phyloP scores from a whole-genome alignment of 2,888 invertebrate species.

The Plutella xylostella region DNA sequence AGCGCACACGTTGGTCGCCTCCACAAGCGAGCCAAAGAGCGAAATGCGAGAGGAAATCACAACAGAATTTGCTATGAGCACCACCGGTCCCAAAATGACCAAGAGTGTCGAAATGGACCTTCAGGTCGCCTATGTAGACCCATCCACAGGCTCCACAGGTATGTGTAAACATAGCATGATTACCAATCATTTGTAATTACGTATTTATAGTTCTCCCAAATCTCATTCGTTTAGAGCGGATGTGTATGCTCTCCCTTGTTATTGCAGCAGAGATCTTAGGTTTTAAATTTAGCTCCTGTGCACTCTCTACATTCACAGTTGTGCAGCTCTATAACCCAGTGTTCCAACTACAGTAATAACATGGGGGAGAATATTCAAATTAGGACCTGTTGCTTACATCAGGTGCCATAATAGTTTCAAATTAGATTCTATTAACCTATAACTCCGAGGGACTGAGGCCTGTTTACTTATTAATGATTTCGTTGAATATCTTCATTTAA shows the following conservation, averaged over 20 bases:
- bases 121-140: slow-evolving; percentile 73
- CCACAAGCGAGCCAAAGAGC: slow-evolving; percentile 60
- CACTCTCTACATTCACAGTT: too few relatives aligned
- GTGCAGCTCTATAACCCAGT: too few relatives aligned
- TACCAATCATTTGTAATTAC: background rate
- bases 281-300: slow-evolving; percentile 1
- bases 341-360: background rate
- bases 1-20: slow-evolving; percentile 75
- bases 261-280: slow-evolving; percentile 5
- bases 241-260: slow-evolving; percentile 5
- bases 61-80: slow-evolving; percentile 51
- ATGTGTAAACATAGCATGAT: slow-evolving; percentile 33
- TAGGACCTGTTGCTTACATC: slow-evolving; percentile 4
- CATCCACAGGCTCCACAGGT: slow-evolving; percentile 73
- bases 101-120: slow-evolving; percentile 69
- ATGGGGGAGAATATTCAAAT: slow-evolving; percentile 3
- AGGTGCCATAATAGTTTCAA: slow-evolving; percentile 8
- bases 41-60: slow-evolving; percentile 55
- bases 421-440: slow-evolving; percentile 3
- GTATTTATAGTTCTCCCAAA: background rate
- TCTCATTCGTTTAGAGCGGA: slow-evolving; percentile 4
- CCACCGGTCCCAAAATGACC: slow-evolving; percentile 58
- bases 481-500: too few relatives aligned
- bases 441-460: slow-evolving; percentile 45
- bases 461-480: too few relatives aligned